Percentiles rank a stretch among this genome's conserved stretches.
These are phyloP conservation scores for Pelobates cultripes DNA, from an alignment of 2,797 vertebrate genomes.

Conservation along the genomic window DNA sequence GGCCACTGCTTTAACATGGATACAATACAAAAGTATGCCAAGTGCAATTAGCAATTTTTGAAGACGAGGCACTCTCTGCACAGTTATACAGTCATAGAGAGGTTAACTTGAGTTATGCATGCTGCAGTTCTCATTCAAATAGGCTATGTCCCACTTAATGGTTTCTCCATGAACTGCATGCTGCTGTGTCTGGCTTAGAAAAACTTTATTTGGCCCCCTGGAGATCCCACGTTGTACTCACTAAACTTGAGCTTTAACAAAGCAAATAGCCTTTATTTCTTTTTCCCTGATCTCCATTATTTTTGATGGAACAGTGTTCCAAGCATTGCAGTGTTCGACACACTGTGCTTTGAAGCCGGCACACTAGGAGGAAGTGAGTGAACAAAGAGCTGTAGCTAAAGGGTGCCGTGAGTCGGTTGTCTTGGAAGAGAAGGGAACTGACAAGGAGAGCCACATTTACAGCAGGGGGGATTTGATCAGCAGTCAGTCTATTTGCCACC, in stretches of 20 bases:
- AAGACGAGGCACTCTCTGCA: no score
- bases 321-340: slow-evolving; percentile 23
- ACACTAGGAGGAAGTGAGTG: slow-evolving; percentile 26
- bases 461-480: slow-evolving; percentile 43
- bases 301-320: slow-evolving; percentile 26
- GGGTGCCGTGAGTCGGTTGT: slow-evolving; percentile 42
- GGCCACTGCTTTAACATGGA: no score
- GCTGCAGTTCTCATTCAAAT: background rate
- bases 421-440: slow-evolving; percentile 40
- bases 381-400: slow-evolving; percentile 37
- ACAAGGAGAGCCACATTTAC: slow-evolving; percentile 29
- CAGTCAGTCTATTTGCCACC: slow-evolving; percentile 41
- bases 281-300: slow-evolving; percentile 18
- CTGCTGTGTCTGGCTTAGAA: background rate
- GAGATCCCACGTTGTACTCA: slow-evolving; percentile 6
- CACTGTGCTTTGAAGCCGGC: slow-evolving; percentile 30
- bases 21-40: no score
- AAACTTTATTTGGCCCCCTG: slow-evolving; percentile 31
- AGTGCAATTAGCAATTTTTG: no score
- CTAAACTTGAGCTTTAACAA: slow-evolving; percentile 27
- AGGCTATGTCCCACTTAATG: slow-evolving; percentile 3
- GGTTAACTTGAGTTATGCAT: background rate
- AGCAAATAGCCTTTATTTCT: slow-evolving; percentile 35
- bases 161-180: background rate
- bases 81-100: background rate